Base-by-base conservation (phyloP, 1,140 invertebrate genomes). In the Eurytemora carolleeae region DNA sequence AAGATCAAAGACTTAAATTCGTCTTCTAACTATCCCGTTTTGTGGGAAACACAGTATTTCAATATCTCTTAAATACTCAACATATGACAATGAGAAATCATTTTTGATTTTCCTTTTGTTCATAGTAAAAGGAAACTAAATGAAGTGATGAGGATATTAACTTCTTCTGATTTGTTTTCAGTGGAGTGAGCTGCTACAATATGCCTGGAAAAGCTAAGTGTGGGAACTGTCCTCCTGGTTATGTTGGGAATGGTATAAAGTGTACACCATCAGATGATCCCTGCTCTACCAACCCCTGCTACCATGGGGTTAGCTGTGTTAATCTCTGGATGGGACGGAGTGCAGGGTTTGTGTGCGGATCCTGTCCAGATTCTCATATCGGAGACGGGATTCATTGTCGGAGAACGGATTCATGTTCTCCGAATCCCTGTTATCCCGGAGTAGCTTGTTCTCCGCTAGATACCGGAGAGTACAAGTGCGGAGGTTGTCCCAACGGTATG, bases 221-320 rank as follows among this genome's bases (percentile, higher is more conserved):
- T 20, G 63, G 63, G 18, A 24, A 19, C 16, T 64, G 63, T 63
- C 63, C 63, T 15, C 2, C 7, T 18, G 21, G 12, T 21, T 63
- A 52, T 19, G 63, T 58, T 20, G 63, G 63, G 12, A 63, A 64
- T 24, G 63, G 63, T 23, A 55, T 57, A 19, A 19, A 57, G 54
- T 64, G 63, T 44, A 54, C 17, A 16, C 26, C 22, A 21, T n/a
- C n/a, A 12, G 31, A 44, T 7, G 21, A 54, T 17, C 17, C 54
- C 21, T 57, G 63, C 20, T 57, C 23, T 24, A 23, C 21, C 19
- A 19, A 57, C 23, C 63, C 61, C 24, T 63, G 63, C 31, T 58
- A 25, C 21, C 57, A 56, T 18, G 61, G 61, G 26, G 61, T 59
- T 16, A 24, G 22, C 16, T 63, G 61, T 44, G 24, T 44, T 17